These are phyloP conservation scores for Macropis europaea DNA, from an alignment of 2,888 invertebrate species.

Conservation along the genomic window DNA sequence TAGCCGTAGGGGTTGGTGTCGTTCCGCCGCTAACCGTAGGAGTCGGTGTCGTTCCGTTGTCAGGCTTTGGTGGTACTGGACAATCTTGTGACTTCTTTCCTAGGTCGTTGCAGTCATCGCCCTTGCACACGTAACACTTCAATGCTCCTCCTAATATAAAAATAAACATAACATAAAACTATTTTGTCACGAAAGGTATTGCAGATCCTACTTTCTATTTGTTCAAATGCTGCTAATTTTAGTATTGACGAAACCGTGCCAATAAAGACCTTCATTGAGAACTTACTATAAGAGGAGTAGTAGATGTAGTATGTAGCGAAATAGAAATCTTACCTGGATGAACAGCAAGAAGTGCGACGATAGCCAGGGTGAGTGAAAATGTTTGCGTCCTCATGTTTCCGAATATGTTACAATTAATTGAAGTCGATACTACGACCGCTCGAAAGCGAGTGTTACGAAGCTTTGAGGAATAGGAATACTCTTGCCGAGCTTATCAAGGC, in stretches of 20 bases:
- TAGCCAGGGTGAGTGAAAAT: background rate
- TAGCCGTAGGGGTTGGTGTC: too few species aligned
- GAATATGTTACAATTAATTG: background rate
- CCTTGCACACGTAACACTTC: background rate
- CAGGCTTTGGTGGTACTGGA: background rate
- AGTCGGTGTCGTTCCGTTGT: too few species aligned
- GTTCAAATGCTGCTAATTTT: too few species aligned
- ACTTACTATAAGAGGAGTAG: too few species aligned
- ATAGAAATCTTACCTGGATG: constrained; percentile 14
- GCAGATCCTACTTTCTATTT: too few species aligned
- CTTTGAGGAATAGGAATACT: constrained; percentile 32
- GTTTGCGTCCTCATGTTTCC: background rate
- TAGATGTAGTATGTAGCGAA: background rate
- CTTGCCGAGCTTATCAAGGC: constrained; percentile 46
- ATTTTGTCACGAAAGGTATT: too few species aligned
- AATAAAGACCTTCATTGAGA: too few species aligned
- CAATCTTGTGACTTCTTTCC: background rate
- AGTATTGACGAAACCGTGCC: too few species aligned
- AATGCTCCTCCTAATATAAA: constrained; percentile 3
- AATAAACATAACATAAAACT: background rate
- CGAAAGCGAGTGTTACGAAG: constrained; percentile 21
- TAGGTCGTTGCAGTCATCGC: background rate
- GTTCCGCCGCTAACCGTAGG: too few species aligned
- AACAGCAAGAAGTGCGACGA: background rate
- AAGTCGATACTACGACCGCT: constrained; percentile 21